Evolutionary conservation across 2,113 vertebrate genomes (phyloP), one percentile per base, ranked within the genome.

Genomic region (Meles meles): DNA sequence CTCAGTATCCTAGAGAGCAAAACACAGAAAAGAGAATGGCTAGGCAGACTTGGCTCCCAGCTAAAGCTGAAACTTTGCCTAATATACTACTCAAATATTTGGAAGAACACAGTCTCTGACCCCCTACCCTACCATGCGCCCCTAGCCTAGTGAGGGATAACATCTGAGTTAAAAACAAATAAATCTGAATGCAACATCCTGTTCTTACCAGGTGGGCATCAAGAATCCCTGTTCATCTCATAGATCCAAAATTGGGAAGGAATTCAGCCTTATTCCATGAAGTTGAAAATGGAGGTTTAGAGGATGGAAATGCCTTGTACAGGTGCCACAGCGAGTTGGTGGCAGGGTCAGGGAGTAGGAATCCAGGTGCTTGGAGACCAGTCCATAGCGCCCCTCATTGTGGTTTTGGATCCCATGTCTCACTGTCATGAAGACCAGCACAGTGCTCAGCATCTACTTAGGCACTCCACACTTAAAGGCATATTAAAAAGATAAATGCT

Each of bases 221-320:
- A 34, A 84, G 47, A 81, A 86, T 55, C 11, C 31, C 25, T 34
- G 81, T 10, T 83, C 44, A 52, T 77, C 47, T 81, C 82, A 65
- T 4, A 63, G 52, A 11, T 52, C 79, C 82, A 39, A 86, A 63
- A 92, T 57, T 1, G 0, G 34, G 27, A 69, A 80, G 7, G 57
- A 92, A 47, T 76, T 88, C 47, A 77, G 44, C 18, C 29, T 88
- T 31, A 18, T 82, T 69, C 63, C 52, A 74, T 37, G 71, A 59
- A 71, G 27, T 81, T 96, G 71, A 85, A 96, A 81, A 37, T 3
- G 9, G 82, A 87, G n/a, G 4, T 31, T 89, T 59, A 55, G 74
- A 96, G n/a, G 27, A 49, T n/a, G 63, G 27, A 76, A 76, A 80
- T 31, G 6, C 42, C 37, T 69, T 39, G 7, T 72, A 34, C 21